phyloP scores from a whole-genome alignment of 2,888 invertebrate species.

The Scaptomyza caliginosa region DNA sequence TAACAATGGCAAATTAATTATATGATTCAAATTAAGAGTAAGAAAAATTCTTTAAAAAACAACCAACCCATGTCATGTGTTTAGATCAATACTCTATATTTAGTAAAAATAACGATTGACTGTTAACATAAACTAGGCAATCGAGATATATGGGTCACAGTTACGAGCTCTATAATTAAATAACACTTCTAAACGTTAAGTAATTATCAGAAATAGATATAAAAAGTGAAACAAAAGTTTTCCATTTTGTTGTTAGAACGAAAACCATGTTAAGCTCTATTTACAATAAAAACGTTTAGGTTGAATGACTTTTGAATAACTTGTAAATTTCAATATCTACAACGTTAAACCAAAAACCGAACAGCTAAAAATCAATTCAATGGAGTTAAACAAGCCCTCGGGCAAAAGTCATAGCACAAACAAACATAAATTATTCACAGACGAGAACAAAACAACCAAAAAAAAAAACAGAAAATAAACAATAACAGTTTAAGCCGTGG shows the following conservation, averaged over 20 bases:
- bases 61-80: too few species aligned
- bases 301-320: conserved; percentile 65
- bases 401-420: conserved; percentile 29
- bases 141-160: not conserved
- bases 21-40: not conserved
- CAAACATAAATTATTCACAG: conserved; percentile 46
- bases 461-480: conserved; percentile 27
- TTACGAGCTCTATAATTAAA: not conserved
- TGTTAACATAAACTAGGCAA: too few species aligned
- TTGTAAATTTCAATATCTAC: conserved; percentile 64
- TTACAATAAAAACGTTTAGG: conserved; percentile 49
- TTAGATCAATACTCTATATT: too few species aligned
- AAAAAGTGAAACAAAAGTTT: conserved; percentile 52
- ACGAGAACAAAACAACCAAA: conserved; percentile 12
- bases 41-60: not conserved
- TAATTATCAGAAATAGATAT: conserved; percentile 5
- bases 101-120: too few species aligned
- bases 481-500: conserved; percentile 16
- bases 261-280: conserved; percentile 50
- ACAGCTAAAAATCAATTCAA: conserved; percentile 25
- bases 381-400: conserved; percentile 31
- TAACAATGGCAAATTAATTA: too few species aligned
- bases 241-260: conserved; percentile 23
- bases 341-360: conserved; percentile 15
- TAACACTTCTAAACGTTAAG: not conserved